A percentile compares a stretch with the other conserved stretches of the same genome.
phyloP scores from a whole-genome alignment of 2,113 vertebrate species.

The Albula glossodonta region DNA sequence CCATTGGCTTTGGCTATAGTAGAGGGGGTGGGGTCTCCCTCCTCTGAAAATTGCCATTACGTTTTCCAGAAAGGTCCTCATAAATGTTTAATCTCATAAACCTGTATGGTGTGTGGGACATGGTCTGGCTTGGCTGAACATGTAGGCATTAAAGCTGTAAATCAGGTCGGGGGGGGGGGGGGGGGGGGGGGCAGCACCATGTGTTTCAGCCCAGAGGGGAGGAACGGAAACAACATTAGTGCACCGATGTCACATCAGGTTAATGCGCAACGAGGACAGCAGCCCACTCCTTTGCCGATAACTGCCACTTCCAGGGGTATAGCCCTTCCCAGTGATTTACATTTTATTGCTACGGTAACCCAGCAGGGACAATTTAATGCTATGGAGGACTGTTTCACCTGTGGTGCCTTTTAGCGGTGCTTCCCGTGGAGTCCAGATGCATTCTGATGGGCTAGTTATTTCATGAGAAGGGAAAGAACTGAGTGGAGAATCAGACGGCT shows the following conservation, averaged over 20 bases:
- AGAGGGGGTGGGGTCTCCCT: too few relatives aligned
- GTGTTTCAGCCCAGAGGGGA: conserved; percentile 42
- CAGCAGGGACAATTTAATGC: neutral
- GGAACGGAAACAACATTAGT: conserved; percentile 42
- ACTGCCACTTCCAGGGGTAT: neutral
- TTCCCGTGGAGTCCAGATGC: neutral
- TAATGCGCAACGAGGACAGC: conserved; percentile 47
- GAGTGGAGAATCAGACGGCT: neutral
- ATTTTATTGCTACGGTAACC: neutral
- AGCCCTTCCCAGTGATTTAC: neutral
- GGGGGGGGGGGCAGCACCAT: conserved; percentile 28
- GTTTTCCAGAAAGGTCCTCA: neutral
- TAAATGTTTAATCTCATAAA: neutral
- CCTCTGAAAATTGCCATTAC: neutral
- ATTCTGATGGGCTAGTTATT: neutral
- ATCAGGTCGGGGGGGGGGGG: conserved; percentile 11
- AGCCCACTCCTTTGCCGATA: conserved; percentile 18
- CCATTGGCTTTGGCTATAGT: too few relatives aligned
- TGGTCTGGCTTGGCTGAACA: neutral
- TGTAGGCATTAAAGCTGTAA: neutral
- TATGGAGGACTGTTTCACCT: neutral
- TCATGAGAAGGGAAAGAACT: neutral
- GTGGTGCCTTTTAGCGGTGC: neutral
- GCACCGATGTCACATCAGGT: conserved; percentile 56
- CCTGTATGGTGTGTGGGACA: neutral